These are phyloP conservation scores for Venturia canescens DNA, from an alignment of 1,140 invertebrate genomes.

Conservation along the genomic window DNA sequence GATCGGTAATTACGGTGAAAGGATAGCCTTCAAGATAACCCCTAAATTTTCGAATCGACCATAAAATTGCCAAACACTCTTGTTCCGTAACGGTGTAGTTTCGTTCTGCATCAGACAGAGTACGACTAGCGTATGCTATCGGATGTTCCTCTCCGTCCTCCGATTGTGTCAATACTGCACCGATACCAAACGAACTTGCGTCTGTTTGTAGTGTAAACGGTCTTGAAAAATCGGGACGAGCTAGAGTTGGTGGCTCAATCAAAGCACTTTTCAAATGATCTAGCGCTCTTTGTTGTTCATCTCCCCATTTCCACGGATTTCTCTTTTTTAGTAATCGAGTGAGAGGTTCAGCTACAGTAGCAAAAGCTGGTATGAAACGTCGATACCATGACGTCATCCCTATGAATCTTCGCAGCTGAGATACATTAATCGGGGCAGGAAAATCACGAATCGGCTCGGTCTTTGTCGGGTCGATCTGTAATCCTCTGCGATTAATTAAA, in stretches of 20 bases:
- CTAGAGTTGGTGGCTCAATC: background rate
- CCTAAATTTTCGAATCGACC: no score
- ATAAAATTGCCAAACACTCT: no score
- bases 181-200: background rate
- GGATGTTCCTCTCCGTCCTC: background rate
- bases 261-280: background rate
- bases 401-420: constrained; percentile 71
- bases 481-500: no score
- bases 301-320: no score
- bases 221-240: constrained; percentile 14
- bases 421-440: constrained; percentile 62
- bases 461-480: constrained; percentile 68
- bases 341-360: no score
- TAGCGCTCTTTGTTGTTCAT: constrained; percentile 56
- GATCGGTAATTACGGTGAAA: no score
- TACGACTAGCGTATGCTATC: no score
- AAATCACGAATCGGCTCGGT: constrained; percentile 59
- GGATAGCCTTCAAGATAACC: no score
- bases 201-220: constrained; percentile 9
- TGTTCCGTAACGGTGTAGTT: no score
- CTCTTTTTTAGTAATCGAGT: no score
- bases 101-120: no score
- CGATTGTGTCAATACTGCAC: background rate
- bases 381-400: constrained; percentile 72
- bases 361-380: constrained; percentile 65